Evolutionary conservation across 2,888 invertebrate species (phyloP).

Genomic region (Nomada hirtipes): DNA sequence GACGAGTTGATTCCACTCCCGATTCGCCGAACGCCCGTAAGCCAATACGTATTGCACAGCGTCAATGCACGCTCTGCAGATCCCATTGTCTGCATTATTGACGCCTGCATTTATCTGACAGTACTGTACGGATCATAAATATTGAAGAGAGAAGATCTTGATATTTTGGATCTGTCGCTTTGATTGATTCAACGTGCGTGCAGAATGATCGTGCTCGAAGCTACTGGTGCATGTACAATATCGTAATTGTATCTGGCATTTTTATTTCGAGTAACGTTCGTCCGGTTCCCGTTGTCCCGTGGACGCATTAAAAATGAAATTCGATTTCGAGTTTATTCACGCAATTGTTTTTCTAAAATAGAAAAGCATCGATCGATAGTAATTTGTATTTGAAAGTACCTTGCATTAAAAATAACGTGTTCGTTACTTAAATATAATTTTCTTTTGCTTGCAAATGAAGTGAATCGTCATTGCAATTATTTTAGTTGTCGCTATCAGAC

Average conservation of each 20-base stretch:
- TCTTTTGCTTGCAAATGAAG: no score
- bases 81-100: slow-evolving; percentile 47
- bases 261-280: background rate
- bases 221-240: background rate
- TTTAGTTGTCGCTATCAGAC: no score
- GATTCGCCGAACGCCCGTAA: slow-evolving; percentile 49
- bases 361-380: background rate
- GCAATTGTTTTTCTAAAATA: background rate
- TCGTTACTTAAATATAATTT: no score
- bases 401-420: no score
- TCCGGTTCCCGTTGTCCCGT: background rate
- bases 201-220: slow-evolving; percentile 3
- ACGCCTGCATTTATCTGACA: slow-evolving; percentile 43
- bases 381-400: no score
- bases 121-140: slow-evolving; percentile 42
- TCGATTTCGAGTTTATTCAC: background rate
- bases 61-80: slow-evolving; percentile 32
- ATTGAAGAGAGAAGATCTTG: slow-evolving; percentile 34
- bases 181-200: slow-evolving; percentile 24
- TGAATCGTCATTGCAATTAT: no score
- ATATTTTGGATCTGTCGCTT: slow-evolving; percentile 34
- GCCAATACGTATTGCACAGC: slow-evolving; percentile 42
- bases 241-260: background rate
- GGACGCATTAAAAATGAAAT: background rate
- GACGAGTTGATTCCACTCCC: slow-evolving; percentile 52